Evolutionary conservation across 1,140 invertebrate genomes (phyloP).

Genomic region (Eufriesea mexicana): DNA sequence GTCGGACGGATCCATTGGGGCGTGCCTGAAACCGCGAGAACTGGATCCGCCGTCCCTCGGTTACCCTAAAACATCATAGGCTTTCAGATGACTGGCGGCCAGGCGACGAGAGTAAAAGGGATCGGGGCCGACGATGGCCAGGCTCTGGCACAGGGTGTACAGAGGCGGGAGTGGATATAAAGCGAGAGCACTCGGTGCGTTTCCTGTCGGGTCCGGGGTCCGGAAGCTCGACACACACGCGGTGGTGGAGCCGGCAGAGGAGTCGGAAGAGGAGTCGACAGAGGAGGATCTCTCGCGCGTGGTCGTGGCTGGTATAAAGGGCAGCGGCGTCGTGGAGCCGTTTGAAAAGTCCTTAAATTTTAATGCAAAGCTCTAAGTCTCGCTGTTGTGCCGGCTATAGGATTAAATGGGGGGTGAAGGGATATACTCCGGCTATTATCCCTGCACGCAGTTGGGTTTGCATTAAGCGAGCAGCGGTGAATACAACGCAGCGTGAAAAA

Average conservation of each 20-base stretch:
- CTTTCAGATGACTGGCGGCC: slow-evolving; percentile 49
- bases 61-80: slow-evolving; percentile 41
- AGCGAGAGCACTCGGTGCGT: slow-evolving; percentile 63
- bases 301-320: slow-evolving; percentile 21
- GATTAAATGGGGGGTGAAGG: slow-evolving; percentile 44
- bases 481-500: slow-evolving; percentile 45
- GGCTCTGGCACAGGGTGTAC: background rate
- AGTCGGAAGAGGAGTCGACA: background rate
- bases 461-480: slow-evolving; percentile 65
- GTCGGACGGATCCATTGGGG: background rate
- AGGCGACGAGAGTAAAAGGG: slow-evolving; percentile 46
- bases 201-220: slow-evolving; percentile 53
- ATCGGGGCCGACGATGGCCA: slow-evolving; percentile 37
- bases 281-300: background rate
- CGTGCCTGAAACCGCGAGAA: slow-evolving; percentile 41
- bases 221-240: slow-evolving; percentile 31
- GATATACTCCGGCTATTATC: slow-evolving; percentile 54
- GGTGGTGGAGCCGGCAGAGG: too few species aligned
- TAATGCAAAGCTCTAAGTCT: slow-evolving; percentile 63
- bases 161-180: slow-evolving; percentile 41
- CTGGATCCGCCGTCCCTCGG: slow-evolving; percentile 27
- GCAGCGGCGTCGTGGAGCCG: slow-evolving; percentile 35
- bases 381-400: slow-evolving; percentile 50
- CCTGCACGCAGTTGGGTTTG: slow-evolving; percentile 47
- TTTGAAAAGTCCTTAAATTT: slow-evolving; percentile 68